Conservation (phyloP, 1,140 invertebrate genomes). For the Neoseiulus cucumeris region DNA sequence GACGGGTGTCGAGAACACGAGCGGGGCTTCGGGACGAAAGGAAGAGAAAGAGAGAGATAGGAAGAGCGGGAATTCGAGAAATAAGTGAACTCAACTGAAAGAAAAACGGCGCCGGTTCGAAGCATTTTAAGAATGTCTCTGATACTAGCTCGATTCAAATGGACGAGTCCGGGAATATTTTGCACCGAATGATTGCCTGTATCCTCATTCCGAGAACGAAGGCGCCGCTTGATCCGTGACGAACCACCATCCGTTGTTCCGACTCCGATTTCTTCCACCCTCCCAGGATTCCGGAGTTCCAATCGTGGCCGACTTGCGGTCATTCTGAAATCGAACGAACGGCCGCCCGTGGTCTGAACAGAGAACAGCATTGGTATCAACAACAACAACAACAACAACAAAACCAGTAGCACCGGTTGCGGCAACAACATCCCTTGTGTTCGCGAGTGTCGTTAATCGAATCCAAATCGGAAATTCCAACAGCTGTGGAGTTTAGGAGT, state of each 20-base stretch:
- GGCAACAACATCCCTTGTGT: background rate
- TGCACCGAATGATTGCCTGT: background rate
- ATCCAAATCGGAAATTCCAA: background rate
- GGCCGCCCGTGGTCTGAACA: background rate
- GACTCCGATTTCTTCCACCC: background rate
- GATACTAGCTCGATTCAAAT: background rate
- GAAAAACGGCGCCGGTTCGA: background rate
- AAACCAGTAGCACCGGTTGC: background rate
- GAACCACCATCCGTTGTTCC: background rate
- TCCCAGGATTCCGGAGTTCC: no score
- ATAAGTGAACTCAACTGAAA: background rate
- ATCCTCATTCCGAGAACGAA: background rate
- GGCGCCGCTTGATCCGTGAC: background rate
- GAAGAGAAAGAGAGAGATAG: background rate
- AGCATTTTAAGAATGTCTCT: background rate
- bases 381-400: background rate
- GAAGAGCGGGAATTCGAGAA: background rate
- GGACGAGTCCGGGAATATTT: background rate
- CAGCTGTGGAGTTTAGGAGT: conserved; percentile 1
- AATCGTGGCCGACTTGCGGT: background rate
- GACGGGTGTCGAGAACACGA: background rate
- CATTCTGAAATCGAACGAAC: background rate
- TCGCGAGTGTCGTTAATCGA: background rate
- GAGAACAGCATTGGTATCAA: background rate
- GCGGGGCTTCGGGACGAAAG: background rate